phyloP scores from a whole-genome alignment of 2,888 invertebrate species.

The Nasonovia ribisnigri region DNA sequence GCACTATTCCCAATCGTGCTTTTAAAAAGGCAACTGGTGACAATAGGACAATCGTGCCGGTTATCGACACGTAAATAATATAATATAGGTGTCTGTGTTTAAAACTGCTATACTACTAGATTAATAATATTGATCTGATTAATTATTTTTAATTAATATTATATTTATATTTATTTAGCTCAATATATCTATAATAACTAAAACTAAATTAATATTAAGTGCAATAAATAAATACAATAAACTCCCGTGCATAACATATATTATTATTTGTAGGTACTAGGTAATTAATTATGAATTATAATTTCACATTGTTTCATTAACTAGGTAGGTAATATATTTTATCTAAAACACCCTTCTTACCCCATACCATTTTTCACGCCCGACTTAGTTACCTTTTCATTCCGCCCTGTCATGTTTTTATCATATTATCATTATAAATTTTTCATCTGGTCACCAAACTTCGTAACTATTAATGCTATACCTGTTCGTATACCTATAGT shows the following conservation, averaged over 20 bases:
- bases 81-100: neutral
- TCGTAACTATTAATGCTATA: neutral
- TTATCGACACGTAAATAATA: conserved; percentile 27
- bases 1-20: conserved; percentile 1
- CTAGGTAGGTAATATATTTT: neutral
- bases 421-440: neutral
- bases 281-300: no score
- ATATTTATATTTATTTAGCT: no score
- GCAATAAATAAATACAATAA: neutral
- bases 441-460: neutral
- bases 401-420: neutral
- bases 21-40: conserved; percentile 38
- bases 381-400: neutral
- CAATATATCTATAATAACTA: neutral
- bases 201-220: neutral
- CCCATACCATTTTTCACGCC: neutral
- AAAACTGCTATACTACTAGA: neutral
- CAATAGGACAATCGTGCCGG: conserved; percentile 13
- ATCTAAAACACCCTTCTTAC: neutral
- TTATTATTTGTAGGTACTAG: neutral
- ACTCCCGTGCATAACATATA: neutral
- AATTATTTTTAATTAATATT: neutral
- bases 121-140: neutral
- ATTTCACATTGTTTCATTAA: neutral
- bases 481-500: neutral